These are phyloP conservation scores for Platysteira castanea DNA, from an alignment of 2,113 vertebrate genomes.

Conservation along the genomic window DNA sequence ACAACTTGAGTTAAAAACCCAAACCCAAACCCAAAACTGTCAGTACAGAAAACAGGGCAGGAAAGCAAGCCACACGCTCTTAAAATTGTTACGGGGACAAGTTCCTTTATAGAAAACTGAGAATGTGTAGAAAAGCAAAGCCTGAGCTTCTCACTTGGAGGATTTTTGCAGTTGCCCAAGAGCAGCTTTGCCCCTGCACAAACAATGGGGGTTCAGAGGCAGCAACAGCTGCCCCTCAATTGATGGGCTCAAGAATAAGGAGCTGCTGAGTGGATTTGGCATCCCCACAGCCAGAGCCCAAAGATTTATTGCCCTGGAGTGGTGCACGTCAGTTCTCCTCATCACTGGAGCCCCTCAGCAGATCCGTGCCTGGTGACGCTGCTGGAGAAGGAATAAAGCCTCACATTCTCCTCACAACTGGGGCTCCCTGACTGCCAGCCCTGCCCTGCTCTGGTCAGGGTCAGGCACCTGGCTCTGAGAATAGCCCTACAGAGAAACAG, in stretches of 20 bases:
- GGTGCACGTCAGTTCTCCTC: not conserved
- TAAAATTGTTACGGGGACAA: not conserved
- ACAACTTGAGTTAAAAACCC: not conserved
- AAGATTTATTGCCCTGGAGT: not conserved
- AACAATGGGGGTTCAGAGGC: not conserved
- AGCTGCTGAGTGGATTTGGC: not conserved
- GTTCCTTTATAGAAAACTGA: not conserved
- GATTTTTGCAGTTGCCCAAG: not conserved
- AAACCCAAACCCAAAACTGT: not conserved
- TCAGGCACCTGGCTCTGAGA: constrained; percentile 16
- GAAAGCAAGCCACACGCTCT: not conserved
- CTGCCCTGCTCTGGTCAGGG: not conserved
- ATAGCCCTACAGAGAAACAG: not conserved
- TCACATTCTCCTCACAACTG: not conserved
- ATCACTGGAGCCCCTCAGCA: constrained; percentile 3
- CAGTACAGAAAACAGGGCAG: not conserved
- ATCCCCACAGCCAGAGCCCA: not conserved
- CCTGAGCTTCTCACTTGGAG: not conserved
- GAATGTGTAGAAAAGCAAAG: not conserved
- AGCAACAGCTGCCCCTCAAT: not conserved
- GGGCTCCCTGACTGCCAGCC: not conserved
- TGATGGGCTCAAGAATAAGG: not conserved
- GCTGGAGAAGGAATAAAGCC: constrained; percentile 5
- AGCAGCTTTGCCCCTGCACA: not conserved
- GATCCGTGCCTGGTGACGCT: not conserved